phyloP scores from a whole-genome alignment of 2,888 invertebrate genomes.

The Xestia sexstrigata region DNA sequence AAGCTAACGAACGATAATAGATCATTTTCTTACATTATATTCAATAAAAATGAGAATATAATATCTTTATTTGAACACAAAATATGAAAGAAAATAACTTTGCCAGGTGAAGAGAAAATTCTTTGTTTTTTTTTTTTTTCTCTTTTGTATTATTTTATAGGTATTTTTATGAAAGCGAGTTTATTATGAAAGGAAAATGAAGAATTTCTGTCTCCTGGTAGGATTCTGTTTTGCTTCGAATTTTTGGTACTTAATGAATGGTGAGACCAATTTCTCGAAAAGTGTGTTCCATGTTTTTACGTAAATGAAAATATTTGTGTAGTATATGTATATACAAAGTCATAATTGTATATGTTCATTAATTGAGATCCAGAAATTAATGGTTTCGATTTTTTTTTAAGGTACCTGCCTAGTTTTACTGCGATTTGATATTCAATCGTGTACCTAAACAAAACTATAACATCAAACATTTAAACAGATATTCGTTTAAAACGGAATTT shows the following conservation, averaged over 20 bases:
- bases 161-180: slow-evolving; percentile 15
- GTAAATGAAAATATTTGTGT: not conserved
- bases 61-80: slow-evolving; percentile 31
- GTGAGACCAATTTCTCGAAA: not conserved
- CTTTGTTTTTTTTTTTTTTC: slow-evolving; percentile 4
- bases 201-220: not conserved
- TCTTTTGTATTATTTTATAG: slow-evolving; percentile 19
- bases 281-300: not conserved
- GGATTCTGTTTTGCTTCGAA: not conserved
- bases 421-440: not conserved
- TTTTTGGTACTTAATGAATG: not conserved
- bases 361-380: not conserved
- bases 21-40: slow-evolving; percentile 25
- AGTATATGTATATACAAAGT: not conserved
- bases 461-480: no score
- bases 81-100: slow-evolving; percentile 35
- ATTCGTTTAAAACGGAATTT: no score
- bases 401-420: not conserved
- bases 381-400: not conserved
- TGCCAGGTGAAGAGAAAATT: slow-evolving; percentile 8
- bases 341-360: not conserved
- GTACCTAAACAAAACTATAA: no score
- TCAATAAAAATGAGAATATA: slow-evolving; percentile 19
- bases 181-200: not conserved
- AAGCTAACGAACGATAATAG: slow-evolving; percentile 21